Conservation (phyloP, 2,113 vertebrate genomes). For the Alaudala cheleensis region DNA sequence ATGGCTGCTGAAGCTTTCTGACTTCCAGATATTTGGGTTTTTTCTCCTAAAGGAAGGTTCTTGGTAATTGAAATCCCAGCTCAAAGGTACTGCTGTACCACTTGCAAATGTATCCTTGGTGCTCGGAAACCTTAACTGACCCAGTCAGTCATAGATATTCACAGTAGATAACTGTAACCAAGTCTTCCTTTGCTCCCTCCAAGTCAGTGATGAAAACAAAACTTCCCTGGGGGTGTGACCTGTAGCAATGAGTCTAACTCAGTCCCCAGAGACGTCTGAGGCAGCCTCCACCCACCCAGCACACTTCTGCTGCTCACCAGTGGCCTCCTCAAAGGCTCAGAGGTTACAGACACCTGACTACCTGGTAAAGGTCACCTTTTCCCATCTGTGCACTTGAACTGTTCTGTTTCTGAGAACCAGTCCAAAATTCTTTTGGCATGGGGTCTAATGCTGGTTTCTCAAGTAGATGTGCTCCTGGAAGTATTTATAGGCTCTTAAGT, state of each 20-base stretch:
- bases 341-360: neutral
- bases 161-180: neutral
- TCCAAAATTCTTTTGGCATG: fast-evolving
- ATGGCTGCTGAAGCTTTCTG: neutral
- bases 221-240: neutral
- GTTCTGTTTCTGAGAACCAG: neutral
- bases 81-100: neutral
- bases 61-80: neutral
- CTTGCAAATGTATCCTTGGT: neutral
- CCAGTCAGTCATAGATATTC: neutral
- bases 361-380: neutral
- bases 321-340: fast-evolving
- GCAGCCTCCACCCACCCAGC: neutral
- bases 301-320: neutral
- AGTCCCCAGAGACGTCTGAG: neutral
- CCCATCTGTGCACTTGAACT: neutral
- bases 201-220: neutral
- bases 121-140: neutral
- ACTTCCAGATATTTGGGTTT: neutral
- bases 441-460: neutral
- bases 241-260: neutral
- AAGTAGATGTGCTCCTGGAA: neutral
- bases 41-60: neutral
- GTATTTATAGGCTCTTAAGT: neutral
- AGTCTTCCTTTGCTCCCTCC: neutral